phyloP scores from a whole-genome alignment of 2,888 invertebrate species.

The Ligdia adustata region DNA sequence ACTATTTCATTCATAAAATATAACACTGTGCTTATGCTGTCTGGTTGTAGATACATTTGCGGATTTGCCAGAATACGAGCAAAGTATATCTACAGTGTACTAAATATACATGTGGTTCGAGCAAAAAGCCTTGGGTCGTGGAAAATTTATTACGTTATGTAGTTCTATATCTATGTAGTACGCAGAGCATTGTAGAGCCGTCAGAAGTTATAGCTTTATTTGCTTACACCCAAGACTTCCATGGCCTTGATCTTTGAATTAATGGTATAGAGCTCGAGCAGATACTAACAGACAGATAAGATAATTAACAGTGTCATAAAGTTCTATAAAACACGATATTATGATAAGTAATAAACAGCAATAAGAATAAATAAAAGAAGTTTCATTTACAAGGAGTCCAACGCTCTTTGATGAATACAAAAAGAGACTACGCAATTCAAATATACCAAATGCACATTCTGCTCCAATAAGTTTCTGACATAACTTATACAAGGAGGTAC shows the following conservation, averaged over 20 bases:
- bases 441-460: neutral
- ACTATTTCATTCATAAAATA: too few relatives aligned
- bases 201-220: constrained; percentile 14
- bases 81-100: neutral
- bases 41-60: neutral
- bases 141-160: constrained; percentile 20
- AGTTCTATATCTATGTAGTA: neutral
- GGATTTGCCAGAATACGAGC: constrained; percentile 3
- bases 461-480: constrained; percentile 1
- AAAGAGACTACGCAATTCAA: neutral
- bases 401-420: too few relatives aligned
- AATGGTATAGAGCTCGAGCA: constrained; percentile 5
- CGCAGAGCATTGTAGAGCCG: neutral
- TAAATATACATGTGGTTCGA: neutral
- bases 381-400: neutral
- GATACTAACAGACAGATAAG: neutral
- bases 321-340: neutral
- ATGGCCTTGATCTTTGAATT: constrained; percentile 24
- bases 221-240: constrained; percentile 13
- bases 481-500: constrained; percentile 4
- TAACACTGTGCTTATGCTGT: too few relatives aligned
- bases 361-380: too few relatives aligned
- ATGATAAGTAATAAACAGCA: too few relatives aligned
- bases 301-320: neutral
- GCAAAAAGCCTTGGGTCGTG: constrained; percentile 14